Evolutionary conservation across 2,113 vertebrate genomes (phyloP), one percentile per base, ranked within the genome.

Genomic region (Anhinga anhinga): DNA sequence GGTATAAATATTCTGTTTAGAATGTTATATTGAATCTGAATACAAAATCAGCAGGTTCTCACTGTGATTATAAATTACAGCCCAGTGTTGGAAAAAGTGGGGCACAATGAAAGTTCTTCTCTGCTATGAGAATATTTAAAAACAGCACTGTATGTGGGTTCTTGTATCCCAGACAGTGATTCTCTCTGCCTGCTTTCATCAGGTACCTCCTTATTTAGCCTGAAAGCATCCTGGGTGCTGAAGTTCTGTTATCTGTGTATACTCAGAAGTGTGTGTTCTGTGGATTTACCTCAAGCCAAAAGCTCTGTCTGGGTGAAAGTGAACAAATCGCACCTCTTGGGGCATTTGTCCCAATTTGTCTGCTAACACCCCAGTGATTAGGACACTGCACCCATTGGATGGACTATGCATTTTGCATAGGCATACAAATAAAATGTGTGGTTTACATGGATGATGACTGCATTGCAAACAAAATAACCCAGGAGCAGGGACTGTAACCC

Each of bases 1-100:
- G 72, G 88, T 95, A 61, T 96, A 96, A 96, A 96, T 95, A 96
- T 69, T 89, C 63, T 66, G 66, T 88, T 94, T 84, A 82, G 67
- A 91, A 53, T 50, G 32, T 50, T 90, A 85, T 85, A 88, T 73
- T 81, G 71, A 87, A 96, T 91, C 61, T 88, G 84, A 94, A 96
- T 91, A 88, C 67, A 91, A 94, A 94, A 93, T 96, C 81, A 93
- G 90, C 76, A 91, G 80, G 82, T 95, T 91, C 67, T 95, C 14
- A 18, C 71, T 90, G 44, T 86, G 90, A 82, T 61, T 89, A 63
- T 66, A 80, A 93, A 90, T 96, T 96, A 44, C 59, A 97, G 85
- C 56, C n/a, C 58, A 70, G 53, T 26, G 40, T 3, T 18, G 40
- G 63, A 34, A 77, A 53, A 97, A 96, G 81, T 94, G 91, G 74